Base-by-base conservation (phyloP, 2,888 invertebrate genomes). In the Petrophora chlorosata region DNA sequence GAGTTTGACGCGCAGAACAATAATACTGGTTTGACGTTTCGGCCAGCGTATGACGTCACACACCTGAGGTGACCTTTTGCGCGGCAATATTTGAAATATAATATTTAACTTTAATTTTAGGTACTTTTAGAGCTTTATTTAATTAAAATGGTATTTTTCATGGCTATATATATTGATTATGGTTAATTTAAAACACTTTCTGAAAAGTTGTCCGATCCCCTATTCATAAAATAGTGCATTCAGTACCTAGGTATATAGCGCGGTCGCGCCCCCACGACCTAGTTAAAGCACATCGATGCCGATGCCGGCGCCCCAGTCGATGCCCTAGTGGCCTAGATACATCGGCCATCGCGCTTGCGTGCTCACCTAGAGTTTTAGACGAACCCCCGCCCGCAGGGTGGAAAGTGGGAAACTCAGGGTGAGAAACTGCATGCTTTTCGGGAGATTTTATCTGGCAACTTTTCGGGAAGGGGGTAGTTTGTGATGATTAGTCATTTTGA, bases 251-350 rank as follows among this genome's bases (percentile, higher is more conserved):
- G 8, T n/a, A n/a, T n/a, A 3, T 23, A 23, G n/a, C 34, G 0
- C 42, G 13, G 48, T 35, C 49, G 43, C 19, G 44, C 43, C 40
- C 41, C 35, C 41, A 72, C 67, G 80, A 76, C 82, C 82, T 77
- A 82, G 66, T 75, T 80, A 66, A 65, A 70, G 68, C 67, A 64
- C 67, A 70, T 63, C 19, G 17, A 22, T 41, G 19, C 14, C 25
- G 9, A 2, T 3, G n/a, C 9, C 7, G 9, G 12, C 8, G 8
- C 30, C 35, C 70, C 77, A 78, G 85, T 81, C 82, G 86, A 80
- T 87, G 87, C 70, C 86, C 87, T 51, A 86, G 70, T 88, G 81
- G 65, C 88, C 86, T 65, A 85, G 61, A 77, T 85, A 62, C 65
- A 62, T 47, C 59, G 52, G 54, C 41, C 54, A 62, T 41, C 56